These are phyloP conservation scores for Poeciliopsis presidionis DNA, from an alignment of 2,797 vertebrate species.

Conservation along the genomic window DNA sequence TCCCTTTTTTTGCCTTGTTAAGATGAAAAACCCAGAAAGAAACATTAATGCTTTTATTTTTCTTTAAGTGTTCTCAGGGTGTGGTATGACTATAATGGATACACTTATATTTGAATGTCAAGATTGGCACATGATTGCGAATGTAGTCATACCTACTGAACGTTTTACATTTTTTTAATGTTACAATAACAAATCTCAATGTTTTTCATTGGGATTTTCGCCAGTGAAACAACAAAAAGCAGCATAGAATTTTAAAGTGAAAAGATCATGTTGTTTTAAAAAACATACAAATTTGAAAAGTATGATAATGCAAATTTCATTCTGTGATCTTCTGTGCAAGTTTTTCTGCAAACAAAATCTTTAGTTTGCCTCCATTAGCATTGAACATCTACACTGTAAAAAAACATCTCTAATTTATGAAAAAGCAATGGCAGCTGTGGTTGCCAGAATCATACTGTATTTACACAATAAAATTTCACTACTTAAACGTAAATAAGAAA, in stretches of 20 bases:
- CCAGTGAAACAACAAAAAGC: neutral
- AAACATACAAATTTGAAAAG: neutral
- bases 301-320: neutral
- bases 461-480: too few relatives aligned
- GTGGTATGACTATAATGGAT: conserved; percentile 26
- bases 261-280: neutral
- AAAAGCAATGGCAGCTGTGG: too few relatives aligned
- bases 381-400: neutral
- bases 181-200: neutral
- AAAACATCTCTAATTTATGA: too few relatives aligned
- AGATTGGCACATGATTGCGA: conserved; percentile 8
- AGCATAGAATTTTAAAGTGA: neutral
- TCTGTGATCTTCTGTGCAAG: neutral
- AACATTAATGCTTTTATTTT: conserved; percentile 40
- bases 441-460: too few relatives aligned
- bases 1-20: conserved; percentile 44
- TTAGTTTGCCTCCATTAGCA: neutral
- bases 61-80: conserved; percentile 16
- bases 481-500: too few relatives aligned
- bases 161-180: neutral
- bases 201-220: neutral
- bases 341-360: neutral
- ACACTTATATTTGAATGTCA: conserved; percentile 40
- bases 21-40: conserved; percentile 44
- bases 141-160: neutral